Base-by-base conservation (phyloP, 2,797 vertebrate species). In the Psittacula echo region DNA sequence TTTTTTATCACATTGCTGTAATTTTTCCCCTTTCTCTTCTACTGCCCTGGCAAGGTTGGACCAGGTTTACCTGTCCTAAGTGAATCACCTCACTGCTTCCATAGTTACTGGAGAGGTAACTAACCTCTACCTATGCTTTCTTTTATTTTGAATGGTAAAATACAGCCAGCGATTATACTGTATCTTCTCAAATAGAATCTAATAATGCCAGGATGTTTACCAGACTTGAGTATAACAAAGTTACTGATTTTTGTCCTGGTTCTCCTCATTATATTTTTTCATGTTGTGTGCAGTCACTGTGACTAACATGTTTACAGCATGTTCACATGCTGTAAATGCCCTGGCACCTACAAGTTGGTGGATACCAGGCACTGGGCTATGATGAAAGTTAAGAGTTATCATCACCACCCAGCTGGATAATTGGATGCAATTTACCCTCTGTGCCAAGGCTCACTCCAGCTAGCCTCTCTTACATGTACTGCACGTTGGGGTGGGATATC, bases 221-320 rank as follows among this genome's bases (percentile, higher is more conserved):
- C 72, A 68, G 24, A 51, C 20, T 19, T 0, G 0, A 62, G 18
- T 44, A 44, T 41, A 68, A 68, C 1, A 11, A 42, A 0, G 32
- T 34, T 60, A 54, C 24, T 18, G 17, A 53, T 54, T 90, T 92
- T 82, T 48, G 27, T 44, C 29, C 68, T 71, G 39, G 19, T 64
- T 91, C 22, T 54, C 32, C 45, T 82, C 24, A 12, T 34, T 66
- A 27, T 16, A 20, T 51, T 89, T 85, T 74, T 23, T 85, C 39
- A 62, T 11, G 24, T 62, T 71, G 34, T 41, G 64, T 60, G 37
- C 41, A 83, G 85, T 73, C 44, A 56, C 24, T 77, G 72, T 62
- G 51, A 85, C 65, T 73, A 79, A 83, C 3, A 51, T 14, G 54
- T 56, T 56, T n/a, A 56, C 54, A 56, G 32, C 20, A 56, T 56